Percentiles rank a stretch among this genome's conserved stretches.
Evolutionary conservation across 2,113 vertebrate genomes (phyloP).

Genomic region (Brachypodius melanocephalos): DNA sequence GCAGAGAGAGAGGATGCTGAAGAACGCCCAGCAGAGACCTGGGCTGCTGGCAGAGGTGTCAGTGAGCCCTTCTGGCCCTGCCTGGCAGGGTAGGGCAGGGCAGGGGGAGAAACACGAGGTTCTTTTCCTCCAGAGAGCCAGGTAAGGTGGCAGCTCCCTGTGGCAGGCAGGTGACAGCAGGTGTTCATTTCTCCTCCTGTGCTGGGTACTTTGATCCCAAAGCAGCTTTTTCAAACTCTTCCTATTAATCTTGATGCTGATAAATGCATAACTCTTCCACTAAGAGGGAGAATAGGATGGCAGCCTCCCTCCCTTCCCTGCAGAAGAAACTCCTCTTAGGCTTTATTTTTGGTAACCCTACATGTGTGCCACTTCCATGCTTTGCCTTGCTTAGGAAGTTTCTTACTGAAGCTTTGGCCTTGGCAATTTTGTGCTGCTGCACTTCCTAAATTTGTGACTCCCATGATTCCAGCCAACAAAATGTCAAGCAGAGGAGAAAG

Average conservation of each 20-base stretch:
- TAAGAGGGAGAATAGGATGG: neutral
- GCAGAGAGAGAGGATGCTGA: neutral
- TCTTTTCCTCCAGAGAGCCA: neutral
- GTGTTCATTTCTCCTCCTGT: accelerated
- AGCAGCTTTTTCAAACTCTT: constrained; percentile 2
- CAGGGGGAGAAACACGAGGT: accelerated
- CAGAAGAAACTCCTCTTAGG: neutral
- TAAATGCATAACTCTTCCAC: neutral
- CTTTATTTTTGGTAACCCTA: neutral
- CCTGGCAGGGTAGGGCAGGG: neutral
- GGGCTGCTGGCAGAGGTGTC: neutral
- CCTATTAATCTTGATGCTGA: neutral
- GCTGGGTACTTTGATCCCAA: neutral
- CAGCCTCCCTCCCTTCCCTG: neutral
- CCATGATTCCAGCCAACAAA: neutral
- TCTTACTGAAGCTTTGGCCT: neutral
- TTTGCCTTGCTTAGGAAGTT: neutral
- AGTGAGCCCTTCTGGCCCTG: neutral
- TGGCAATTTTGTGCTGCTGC: neutral
- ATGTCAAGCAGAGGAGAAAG: neutral
- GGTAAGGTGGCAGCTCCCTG: accelerated
- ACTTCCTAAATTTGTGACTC: neutral
- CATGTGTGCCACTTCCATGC: neutral
- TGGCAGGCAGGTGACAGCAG: neutral
- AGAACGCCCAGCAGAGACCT: neutral